Conservation (phyloP, 2,888 invertebrate genomes). For the Adela reaumurella region DNA sequence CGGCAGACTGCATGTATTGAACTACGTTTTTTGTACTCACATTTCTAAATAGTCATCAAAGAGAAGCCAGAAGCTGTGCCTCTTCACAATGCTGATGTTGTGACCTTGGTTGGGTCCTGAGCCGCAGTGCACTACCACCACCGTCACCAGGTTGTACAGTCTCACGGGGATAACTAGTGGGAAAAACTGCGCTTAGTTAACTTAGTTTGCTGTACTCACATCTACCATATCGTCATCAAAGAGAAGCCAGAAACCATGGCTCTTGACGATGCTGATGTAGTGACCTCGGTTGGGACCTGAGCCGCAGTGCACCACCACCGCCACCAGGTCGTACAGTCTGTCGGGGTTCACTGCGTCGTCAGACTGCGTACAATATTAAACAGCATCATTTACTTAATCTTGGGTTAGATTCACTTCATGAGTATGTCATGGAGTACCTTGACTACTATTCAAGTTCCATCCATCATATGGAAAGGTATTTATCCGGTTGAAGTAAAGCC, state of each 20-base stretch:
- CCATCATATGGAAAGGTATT: too few relatives aligned
- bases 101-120: constrained; percentile 99
- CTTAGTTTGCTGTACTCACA: too few relatives aligned
- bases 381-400: too few relatives aligned
- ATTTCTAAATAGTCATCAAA: constrained; percentile 99
- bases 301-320: constrained; percentile 99
- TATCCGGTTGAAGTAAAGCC: too few relatives aligned
- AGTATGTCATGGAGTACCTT: too few relatives aligned
- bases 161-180: constrained; percentile 97
- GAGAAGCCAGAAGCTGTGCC: constrained; percentile 97
- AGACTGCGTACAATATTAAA: too few relatives aligned
- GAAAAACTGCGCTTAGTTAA: too few relatives aligned
- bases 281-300: constrained; percentile 99
- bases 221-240: constrained; percentile 99
- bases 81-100: constrained; percentile 99
- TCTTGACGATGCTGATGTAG: constrained; percentile 99
- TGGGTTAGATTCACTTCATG: too few relatives aligned
- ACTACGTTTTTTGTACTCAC: too few relatives aligned
- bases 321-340: constrained; percentile 96
- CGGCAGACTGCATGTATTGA: too few relatives aligned
- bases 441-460: too few relatives aligned
- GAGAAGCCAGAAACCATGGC: constrained; percentile 97
- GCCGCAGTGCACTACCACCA: constrained; percentile 99
- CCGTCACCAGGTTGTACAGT: constrained; percentile 96
- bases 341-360: constrained; percentile 99